Conservation (phyloP, 2,797 vertebrate genomes). For the Lemur catta region DNA sequence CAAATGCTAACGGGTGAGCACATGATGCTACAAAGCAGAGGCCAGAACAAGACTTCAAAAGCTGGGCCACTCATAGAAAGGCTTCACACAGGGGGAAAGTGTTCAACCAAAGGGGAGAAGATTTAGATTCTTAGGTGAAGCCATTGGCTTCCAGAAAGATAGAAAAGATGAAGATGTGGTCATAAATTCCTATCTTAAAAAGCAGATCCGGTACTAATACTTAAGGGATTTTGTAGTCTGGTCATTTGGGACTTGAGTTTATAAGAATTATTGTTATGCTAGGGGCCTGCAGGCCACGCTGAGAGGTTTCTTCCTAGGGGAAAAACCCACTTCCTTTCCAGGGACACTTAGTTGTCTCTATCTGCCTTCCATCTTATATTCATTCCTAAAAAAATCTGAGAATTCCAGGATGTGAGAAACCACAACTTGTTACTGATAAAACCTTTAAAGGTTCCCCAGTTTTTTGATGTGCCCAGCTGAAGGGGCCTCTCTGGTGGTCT, state of each 20-base stretch:
- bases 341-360: neutral
- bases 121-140: neutral
- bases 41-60: neutral
- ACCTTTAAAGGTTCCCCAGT: neutral
- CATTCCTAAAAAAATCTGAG: neutral
- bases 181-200: neutral
- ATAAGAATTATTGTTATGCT: neutral
- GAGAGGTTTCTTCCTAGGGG: neutral
- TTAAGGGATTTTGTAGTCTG: neutral
- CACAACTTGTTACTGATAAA: neutral
- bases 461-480: neutral
- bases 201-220: neutral
- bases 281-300: neutral
- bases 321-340: neutral
- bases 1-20: neutral
- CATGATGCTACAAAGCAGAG: neutral
- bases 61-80: neutral
- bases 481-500: no score
- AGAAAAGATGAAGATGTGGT: neutral
- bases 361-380: neutral
- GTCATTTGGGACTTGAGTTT: neutral
- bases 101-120: neutral
- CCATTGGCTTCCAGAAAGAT: neutral
- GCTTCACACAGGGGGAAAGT: neutral
- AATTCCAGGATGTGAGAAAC: neutral